Conservation (phyloP, 2,113 vertebrate genomes). For the Scophthalmus maximus region DNA sequence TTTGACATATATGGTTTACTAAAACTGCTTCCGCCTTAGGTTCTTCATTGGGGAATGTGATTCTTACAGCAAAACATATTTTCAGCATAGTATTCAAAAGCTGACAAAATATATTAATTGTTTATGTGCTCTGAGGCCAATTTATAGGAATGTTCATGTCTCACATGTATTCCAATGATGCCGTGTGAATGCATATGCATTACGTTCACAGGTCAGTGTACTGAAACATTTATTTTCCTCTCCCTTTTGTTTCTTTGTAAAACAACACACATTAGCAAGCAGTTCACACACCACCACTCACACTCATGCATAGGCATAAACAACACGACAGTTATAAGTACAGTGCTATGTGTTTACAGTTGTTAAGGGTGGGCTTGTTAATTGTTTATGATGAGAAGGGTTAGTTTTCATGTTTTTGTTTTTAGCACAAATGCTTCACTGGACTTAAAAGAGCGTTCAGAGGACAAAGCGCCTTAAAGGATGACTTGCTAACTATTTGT, state of each 20-base stretch:
- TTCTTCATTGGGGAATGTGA: no score
- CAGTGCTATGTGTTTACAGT: conserved; percentile 38
- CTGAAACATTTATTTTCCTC: conserved; percentile 6
- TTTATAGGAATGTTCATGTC: neutral
- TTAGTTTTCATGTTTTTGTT: conserved; percentile 55
- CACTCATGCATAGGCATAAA: conserved; percentile 9
- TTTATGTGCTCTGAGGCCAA: neutral
- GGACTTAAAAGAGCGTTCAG: conserved; percentile 30
- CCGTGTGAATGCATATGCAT: neutral
- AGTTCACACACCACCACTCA: neutral
- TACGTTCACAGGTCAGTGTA: neutral
- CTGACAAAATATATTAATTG: neutral
- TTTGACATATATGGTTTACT: no score
- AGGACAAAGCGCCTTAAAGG: conserved; percentile 40
- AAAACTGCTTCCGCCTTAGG: no score
- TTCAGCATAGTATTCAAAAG: neutral
- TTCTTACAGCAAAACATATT: no score
- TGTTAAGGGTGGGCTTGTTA: conserved; percentile 15
- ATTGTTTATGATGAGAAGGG: conserved; percentile 41
- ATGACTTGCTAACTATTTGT: neutral
- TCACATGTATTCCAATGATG: neutral
- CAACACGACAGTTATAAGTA: conserved; percentile 1
- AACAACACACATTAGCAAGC: conserved; percentile 12
- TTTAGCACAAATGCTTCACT: conserved; percentile 16
- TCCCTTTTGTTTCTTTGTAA: conserved; percentile 11